Evolutionary conservation across 1,140 invertebrate genomes (phyloP).

Genomic region (Camponotus floridanus): DNA sequence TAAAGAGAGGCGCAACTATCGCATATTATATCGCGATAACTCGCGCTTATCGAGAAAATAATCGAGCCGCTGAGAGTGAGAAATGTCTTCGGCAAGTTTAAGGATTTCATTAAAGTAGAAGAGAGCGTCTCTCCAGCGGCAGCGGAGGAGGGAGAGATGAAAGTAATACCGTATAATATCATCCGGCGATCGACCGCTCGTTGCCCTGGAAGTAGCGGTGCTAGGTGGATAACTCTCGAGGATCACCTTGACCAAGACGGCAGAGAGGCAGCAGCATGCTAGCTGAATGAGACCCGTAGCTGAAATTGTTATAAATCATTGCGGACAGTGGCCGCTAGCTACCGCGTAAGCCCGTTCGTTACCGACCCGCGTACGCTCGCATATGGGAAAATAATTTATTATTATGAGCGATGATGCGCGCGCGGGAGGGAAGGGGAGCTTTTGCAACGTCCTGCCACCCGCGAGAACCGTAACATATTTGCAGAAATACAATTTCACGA

Average conservation of each 20-base stretch:
- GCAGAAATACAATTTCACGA: slow-evolving; percentile 61
- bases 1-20: slow-evolving; percentile 5
- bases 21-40: slow-evolving; percentile 12
- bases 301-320: slow-evolving; percentile 83
- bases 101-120: slow-evolving; percentile 58
- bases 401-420: slow-evolving; percentile 77
- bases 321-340: slow-evolving; percentile 82
- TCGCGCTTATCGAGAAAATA: slow-evolving; percentile 14
- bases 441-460: slow-evolving; percentile 68
- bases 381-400: slow-evolving; percentile 83
- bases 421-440: not conserved
- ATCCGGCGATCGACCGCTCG: slow-evolving; percentile 33
- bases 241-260: slow-evolving; percentile 76
- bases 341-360: slow-evolving; percentile 79
- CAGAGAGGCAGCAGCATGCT: slow-evolving; percentile 34
- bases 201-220: slow-evolving; percentile 65
- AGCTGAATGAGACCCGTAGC: slow-evolving; percentile 60
- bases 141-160: slow-evolving; percentile 52
- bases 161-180: slow-evolving; percentile 59
- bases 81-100: slow-evolving; percentile 40
- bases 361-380: slow-evolving; percentile 61
- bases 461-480: slow-evolving; percentile 55
- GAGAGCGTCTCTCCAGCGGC: not conserved
- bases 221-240: slow-evolving; percentile 51
- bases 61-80: slow-evolving; percentile 10